Conservation (phyloP, 2,888 invertebrate genomes). For the Chrysolina haemoptera region DNA sequence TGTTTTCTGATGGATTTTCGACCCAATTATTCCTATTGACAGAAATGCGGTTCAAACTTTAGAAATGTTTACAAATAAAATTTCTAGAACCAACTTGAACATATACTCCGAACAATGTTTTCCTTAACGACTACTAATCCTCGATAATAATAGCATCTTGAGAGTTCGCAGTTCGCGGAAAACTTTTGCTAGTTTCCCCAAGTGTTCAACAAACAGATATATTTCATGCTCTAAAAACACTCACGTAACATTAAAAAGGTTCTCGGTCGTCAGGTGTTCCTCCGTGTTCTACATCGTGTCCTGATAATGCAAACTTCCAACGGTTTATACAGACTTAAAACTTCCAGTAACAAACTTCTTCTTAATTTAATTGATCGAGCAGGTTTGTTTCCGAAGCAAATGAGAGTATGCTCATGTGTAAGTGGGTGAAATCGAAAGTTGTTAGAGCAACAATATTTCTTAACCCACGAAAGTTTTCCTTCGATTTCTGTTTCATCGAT, state of each 20-base stretch:
- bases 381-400: not conserved
- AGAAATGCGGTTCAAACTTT: too few relatives aligned
- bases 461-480: too few relatives aligned
- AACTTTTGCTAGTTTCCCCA: not conserved
- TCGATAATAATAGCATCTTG: not conserved
- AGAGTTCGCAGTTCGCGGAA: not conserved
- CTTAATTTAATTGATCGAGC: not conserved
- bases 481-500: too few relatives aligned
- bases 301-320: not conserved
- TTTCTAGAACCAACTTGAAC: not conserved
- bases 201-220: conserved; percentile 4
- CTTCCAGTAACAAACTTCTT: not conserved
- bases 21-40: too few relatives aligned
- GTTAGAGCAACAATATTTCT: too few relatives aligned
- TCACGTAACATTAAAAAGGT: conserved; percentile 16
- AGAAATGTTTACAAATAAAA: too few relatives aligned
- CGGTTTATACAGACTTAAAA: not conserved
- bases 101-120: not conserved
- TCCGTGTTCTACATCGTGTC: not conserved
- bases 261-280: conserved; percentile 8
- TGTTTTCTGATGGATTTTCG: too few relatives aligned
- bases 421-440: not conserved
- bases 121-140: not conserved
- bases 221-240: conserved; percentile 16
- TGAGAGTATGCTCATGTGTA: not conserved